A percentile compares a stretch with the other conserved stretches of the same genome.
These are phyloP conservation scores for Ceratothoa steindachneri DNA, from an alignment of 2,888 invertebrate genomes.

Conservation along the genomic window DNA sequence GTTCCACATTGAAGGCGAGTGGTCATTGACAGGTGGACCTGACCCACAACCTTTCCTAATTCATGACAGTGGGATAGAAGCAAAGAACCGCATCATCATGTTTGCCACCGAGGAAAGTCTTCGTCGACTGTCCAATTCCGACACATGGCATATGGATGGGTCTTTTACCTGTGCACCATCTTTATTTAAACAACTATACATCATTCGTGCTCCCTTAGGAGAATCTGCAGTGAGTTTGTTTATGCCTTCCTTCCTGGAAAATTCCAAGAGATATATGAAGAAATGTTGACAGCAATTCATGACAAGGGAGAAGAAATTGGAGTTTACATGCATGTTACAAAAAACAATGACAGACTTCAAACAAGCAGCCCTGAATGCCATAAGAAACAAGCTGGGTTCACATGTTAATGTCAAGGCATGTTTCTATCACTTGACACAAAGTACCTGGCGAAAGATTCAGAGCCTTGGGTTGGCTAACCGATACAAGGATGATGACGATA, in stretches of 20 bases:
- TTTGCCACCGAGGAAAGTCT: too few species aligned
- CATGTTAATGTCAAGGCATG: neutral
- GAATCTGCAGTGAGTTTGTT: neutral
- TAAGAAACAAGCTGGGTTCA: neutral
- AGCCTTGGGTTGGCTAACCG: neutral
- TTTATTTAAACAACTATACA: neutral
- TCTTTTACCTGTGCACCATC: neutral
- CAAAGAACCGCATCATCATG: too few species aligned
- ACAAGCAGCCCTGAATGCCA: neutral
- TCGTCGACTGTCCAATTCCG: too few species aligned
- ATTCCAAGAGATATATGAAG: neutral
- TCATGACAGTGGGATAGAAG: too few species aligned
- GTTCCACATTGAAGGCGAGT: too few species aligned
- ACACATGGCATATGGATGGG: constrained; percentile 12
- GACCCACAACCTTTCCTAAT: too few species aligned
- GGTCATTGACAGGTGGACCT: too few species aligned
- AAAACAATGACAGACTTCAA: neutral
- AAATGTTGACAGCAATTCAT: neutral
- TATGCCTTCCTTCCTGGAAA: neutral
- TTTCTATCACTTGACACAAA: neutral
- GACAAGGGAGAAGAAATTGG: neutral
- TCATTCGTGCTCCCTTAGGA: neutral
- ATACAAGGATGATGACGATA: constrained; percentile 15
- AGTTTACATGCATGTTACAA: neutral
- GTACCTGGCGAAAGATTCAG: constrained; percentile 2